Conservation (phyloP, 2,113 vertebrate genomes). For the Phylloscopus whistleri region DNA sequence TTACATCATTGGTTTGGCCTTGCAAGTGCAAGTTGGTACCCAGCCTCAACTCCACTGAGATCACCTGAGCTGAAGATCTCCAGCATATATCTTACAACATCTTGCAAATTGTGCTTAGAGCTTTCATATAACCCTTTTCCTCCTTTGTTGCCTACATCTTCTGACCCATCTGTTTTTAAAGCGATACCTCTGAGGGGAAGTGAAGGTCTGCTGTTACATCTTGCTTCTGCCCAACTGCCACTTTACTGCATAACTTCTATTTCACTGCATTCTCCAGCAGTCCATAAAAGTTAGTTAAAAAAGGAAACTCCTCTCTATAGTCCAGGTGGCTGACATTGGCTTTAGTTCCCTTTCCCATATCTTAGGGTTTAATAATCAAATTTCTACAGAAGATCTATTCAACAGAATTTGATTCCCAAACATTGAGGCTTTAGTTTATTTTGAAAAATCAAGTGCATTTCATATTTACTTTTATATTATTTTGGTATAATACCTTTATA, state of each 20-base stretch:
- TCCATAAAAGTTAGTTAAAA: not conserved
- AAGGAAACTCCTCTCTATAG: not conserved
- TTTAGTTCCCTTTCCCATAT: not conserved
- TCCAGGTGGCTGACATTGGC: not conserved
- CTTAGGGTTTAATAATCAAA: not conserved
- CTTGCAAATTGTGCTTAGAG: not conserved
- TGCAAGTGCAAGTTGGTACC: not conserved
- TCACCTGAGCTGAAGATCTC: not conserved
- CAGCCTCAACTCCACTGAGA: not conserved
- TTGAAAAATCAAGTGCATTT: not conserved
- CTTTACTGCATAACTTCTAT: not conserved
- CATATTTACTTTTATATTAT: not conserved
- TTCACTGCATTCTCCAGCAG: not conserved
- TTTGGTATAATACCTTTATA: not conserved
- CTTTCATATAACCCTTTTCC: not conserved
- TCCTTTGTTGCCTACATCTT: not conserved
- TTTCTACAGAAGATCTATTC: not conserved
- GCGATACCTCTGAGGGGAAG: not conserved
- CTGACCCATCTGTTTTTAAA: not conserved
- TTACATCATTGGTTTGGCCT: not conserved
- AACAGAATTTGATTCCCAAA: not conserved
- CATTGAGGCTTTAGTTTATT: not conserved
- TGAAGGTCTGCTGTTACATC: not conserved
- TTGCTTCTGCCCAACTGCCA: rapidly evolving
- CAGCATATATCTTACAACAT: not conserved